Evolutionary conservation across 2,113 vertebrate genomes (phyloP).

Genomic region (Eclectus roratus): DNA sequence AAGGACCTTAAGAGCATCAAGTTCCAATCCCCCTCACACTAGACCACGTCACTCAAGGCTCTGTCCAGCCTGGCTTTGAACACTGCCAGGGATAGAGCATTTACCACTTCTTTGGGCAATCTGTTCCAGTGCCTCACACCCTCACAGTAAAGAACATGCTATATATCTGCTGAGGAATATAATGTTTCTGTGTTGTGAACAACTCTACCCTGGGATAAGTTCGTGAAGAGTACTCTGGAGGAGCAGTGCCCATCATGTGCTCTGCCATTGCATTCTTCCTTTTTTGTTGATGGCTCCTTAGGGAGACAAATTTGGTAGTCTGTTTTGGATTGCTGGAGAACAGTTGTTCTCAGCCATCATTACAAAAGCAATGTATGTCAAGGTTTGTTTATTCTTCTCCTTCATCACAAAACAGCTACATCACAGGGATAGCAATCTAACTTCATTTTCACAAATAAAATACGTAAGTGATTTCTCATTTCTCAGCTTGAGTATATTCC

Average conservation of each 20-base stretch:
- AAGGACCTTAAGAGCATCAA: neutral
- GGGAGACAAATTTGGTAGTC: neutral
- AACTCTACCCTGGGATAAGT: neutral
- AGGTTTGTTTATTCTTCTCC: neutral
- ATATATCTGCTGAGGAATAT: neutral
- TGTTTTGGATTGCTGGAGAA: neutral
- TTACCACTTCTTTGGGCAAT: neutral
- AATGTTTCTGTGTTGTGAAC: neutral
- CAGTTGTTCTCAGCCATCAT: neutral
- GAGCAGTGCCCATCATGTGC: neutral
- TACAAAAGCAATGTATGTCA: neutral
- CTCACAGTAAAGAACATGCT: neutral
- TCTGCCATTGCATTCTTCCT: neutral
- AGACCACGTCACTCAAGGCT: neutral
- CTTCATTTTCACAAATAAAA: neutral
- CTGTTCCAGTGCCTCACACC: neutral
- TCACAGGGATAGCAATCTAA: neutral
- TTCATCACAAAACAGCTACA: neutral
- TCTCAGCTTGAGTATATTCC: neutral
- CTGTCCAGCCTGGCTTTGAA: neutral
- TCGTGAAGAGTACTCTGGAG: neutral
- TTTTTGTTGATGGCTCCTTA: neutral
- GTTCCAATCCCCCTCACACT: neutral
- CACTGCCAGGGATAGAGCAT: neutral
- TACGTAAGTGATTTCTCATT: neutral